A percentile compares a stretch with the other conserved stretches of the same genome.
Evolutionary conservation across 2,888 invertebrate species (phyloP).

Genomic region (Drosophila longiperda): DNA sequence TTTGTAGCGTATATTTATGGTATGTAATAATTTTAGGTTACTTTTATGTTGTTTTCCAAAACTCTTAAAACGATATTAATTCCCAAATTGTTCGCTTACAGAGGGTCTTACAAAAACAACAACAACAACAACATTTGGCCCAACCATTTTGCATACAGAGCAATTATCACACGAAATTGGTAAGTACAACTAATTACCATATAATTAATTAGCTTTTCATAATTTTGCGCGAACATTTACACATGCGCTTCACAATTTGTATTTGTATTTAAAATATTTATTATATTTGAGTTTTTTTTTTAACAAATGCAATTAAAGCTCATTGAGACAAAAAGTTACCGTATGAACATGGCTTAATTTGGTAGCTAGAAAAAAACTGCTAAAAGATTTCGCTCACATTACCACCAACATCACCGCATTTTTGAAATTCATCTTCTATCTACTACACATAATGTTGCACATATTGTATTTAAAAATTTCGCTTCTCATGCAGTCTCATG

Average conservation of each 20-base stretch:
- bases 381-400: slow-evolving; percentile 51
- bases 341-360: slow-evolving; percentile 20
- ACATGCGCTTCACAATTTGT: slow-evolving; percentile 55
- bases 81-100: slow-evolving; percentile 55
- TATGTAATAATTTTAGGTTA: slow-evolving; percentile 60
- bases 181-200: slow-evolving; percentile 33
- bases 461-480: slow-evolving; percentile 28
- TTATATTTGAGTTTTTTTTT: slow-evolving; percentile 24
- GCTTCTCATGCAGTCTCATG: slow-evolving; percentile 66
- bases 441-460: slow-evolving; percentile 54
- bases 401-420: slow-evolving; percentile 59
- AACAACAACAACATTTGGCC: slow-evolving; percentile 61
- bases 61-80: slow-evolving; percentile 26
- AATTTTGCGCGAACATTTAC: slow-evolving; percentile 51
- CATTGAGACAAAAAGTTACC: slow-evolving; percentile 56
- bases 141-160: slow-evolving; percentile 47
- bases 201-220: slow-evolving; percentile 15
- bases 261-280: slow-evolving; percentile 16
- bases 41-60: slow-evolving; percentile 43
- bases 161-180: slow-evolving; percentile 50
- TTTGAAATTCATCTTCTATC: slow-evolving; percentile 40
- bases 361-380: slow-evolving; percentile 28
- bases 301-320: slow-evolving; percentile 77
- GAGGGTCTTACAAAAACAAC: slow-evolving; percentile 68
- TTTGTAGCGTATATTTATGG: slow-evolving; percentile 64